These are phyloP conservation scores for Aproaerema taeniolella DNA, from an alignment of 2,888 invertebrate species.

Conservation along the genomic window DNA sequence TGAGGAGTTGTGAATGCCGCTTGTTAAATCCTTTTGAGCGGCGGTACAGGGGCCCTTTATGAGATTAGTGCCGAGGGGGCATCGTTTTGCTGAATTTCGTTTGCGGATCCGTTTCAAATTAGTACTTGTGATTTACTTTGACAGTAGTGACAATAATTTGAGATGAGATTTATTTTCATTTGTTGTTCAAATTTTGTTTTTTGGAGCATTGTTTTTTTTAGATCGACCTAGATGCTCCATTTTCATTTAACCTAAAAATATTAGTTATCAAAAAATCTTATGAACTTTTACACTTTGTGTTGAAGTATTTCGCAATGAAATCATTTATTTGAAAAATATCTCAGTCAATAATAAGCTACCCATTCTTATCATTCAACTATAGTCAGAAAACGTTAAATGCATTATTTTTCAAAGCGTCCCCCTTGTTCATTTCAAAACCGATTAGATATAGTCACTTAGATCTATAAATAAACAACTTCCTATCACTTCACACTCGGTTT, in stretches of 20 bases:
- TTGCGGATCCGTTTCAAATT: slow-evolving; percentile 70
- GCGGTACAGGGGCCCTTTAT: slow-evolving; percentile 53
- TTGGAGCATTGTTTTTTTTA: neutral
- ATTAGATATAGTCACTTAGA: slow-evolving; percentile 19
- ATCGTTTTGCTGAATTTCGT: slow-evolving; percentile 45
- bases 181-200: slow-evolving; percentile 18
- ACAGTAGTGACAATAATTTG: slow-evolving; percentile 49
- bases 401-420: slow-evolving; percentile 3
- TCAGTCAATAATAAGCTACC: no score
- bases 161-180: slow-evolving; percentile 46
- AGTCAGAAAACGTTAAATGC: neutral
- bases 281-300: no score
- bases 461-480: slow-evolving; percentile 47
- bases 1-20: slow-evolving; percentile 70
- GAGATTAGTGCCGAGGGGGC: slow-evolving; percentile 53
- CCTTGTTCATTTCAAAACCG: slow-evolving; percentile 4
- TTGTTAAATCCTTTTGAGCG: slow-evolving; percentile 76
- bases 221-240: no score
- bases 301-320: no score
- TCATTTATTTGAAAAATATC: no score
- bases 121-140: slow-evolving; percentile 61
- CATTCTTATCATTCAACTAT: no score
- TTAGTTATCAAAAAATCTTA: no score
- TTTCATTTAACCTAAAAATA: no score
- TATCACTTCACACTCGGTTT: slow-evolving; percentile 62